phyloP scores from a whole-genome alignment of 2,113 vertebrate genomes.

The Eleginops maclovinus region DNA sequence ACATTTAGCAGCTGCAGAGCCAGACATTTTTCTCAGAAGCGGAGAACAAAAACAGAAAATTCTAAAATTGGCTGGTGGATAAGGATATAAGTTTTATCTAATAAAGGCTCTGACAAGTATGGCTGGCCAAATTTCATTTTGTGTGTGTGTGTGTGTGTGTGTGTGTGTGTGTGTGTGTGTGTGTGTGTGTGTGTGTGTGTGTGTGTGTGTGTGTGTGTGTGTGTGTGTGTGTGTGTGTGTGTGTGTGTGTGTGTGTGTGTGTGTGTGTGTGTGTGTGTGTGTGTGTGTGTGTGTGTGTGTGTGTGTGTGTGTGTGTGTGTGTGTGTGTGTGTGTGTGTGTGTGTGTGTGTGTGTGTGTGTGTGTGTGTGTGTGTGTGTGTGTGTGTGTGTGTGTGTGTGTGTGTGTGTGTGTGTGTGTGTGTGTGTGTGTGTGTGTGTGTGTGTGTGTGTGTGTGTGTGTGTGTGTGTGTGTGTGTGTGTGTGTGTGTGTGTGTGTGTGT shows the following conservation, averaged over 20 bases:
- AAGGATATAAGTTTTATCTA: constrained; percentile 1
- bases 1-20: background rate
- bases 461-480: constrained; percentile 5
- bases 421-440: constrained; percentile 10
- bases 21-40: background rate
- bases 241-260: too few species aligned
- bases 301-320: too few species aligned
- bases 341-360: too few species aligned
- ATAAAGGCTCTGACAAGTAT: background rate
- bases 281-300: too few species aligned
- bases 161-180: too few species aligned
- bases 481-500: constrained; percentile 2
- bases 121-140: background rate
- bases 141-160: too few species aligned
- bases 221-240: too few species aligned
- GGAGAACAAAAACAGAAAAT: background rate
- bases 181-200: too few species aligned
- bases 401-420: constrained; percentile 12
- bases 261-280: too few species aligned
- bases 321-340: background rate
- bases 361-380: too few species aligned
- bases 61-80: background rate
- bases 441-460: constrained; percentile 10
- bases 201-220: too few species aligned
- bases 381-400: constrained; percentile 13